phyloP scores from a whole-genome alignment of 2,888 invertebrate species.

The Sarcophaga rosellei region DNA sequence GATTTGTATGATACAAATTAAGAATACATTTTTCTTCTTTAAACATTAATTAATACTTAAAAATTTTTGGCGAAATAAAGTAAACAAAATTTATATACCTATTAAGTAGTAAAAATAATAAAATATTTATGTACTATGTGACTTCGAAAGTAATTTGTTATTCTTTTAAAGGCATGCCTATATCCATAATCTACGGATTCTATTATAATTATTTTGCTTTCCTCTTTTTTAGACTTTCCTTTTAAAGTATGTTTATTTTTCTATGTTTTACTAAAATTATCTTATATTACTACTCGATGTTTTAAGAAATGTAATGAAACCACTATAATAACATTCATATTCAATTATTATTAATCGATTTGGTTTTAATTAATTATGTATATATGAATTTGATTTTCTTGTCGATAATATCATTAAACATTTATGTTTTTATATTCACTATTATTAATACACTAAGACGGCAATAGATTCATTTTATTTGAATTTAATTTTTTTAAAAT shows the following conservation, averaged over 20 bases:
- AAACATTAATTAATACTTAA: no score
- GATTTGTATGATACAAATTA: no score
- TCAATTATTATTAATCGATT: background rate
- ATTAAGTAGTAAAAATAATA: no score
- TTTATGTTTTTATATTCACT: constrained; percentile 12
- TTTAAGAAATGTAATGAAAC: constrained; percentile 62
- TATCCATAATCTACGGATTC: no score
- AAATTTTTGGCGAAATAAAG: no score
- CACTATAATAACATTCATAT: constrained; percentile 48
- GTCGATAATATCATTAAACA: background rate
- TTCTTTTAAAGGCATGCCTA: no score
- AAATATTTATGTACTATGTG: no score
- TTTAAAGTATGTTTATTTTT: background rate
- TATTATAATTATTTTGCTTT: background rate
- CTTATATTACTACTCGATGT: constrained; percentile 57
- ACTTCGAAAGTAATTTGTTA: no score
- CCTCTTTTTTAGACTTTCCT: background rate
- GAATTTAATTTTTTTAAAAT: no score
- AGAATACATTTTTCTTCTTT: no score
- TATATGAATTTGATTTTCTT: constrained; percentile 17
- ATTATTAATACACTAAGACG: background rate
- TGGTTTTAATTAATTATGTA: background rate
- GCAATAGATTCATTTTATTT: no score
- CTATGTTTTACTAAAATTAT: constrained; percentile 3
- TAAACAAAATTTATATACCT: no score